Percentiles rank a stretch among this genome's conserved stretches.
Conservation (phyloP, 1,140 invertebrate species). For the Phenacoccus solenopsis region DNA sequence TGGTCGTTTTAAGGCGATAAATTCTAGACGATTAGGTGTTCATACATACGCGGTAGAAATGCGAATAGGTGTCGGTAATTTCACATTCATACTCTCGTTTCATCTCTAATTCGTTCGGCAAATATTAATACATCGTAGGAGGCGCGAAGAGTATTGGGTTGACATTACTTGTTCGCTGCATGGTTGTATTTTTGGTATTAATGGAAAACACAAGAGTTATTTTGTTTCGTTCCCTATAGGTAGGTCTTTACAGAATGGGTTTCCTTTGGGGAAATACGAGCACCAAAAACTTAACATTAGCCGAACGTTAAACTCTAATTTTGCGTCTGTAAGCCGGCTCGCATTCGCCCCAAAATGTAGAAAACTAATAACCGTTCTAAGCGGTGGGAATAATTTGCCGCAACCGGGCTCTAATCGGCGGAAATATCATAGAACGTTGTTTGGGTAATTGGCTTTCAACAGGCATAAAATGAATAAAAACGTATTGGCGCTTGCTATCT, state of each 20-base stretch:
- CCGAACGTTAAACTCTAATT: neutral
- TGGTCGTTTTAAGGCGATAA: neutral
- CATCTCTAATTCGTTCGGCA: neutral
- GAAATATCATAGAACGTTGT: neutral
- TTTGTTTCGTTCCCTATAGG: neutral
- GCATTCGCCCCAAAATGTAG: neutral
- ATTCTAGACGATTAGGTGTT: neutral
- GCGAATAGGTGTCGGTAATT: constrained; percentile 2
- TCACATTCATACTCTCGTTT: neutral
- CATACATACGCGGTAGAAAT: neutral
- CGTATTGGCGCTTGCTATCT: too few relatives aligned
- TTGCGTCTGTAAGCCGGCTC: neutral
- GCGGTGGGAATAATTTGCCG: neutral
- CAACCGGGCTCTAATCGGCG: neutral
- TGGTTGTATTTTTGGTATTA: neutral
- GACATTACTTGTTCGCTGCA: neutral
- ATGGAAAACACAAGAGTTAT: constrained; percentile 2
- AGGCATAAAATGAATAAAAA: too few relatives aligned
- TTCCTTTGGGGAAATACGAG: neutral
- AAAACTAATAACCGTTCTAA: neutral
- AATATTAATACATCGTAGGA: neutral
- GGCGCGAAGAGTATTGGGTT: neutral
- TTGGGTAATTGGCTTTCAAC: neutral
- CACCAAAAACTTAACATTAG: neutral
- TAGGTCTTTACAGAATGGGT: neutral